phyloP scores from a whole-genome alignment of 1,140 invertebrate genomes.

The Scaptomyza montana region DNA sequence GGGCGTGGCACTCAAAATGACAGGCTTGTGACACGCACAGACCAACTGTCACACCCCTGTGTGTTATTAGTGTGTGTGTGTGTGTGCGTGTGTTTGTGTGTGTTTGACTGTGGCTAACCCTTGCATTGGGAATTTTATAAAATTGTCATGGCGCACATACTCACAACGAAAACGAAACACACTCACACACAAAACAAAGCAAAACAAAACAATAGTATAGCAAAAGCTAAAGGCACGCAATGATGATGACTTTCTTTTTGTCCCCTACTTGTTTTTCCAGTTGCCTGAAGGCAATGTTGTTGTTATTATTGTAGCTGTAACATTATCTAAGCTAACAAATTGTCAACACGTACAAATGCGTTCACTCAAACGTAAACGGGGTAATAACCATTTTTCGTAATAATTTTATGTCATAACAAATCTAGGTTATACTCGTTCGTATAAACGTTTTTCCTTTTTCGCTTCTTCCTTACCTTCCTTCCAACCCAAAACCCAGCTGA shows the following conservation, averaged over 20 bases:
- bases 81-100: slow-evolving; percentile 21
- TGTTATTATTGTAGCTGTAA: slow-evolving; percentile 48
- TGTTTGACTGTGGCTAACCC: slow-evolving; percentile 58
- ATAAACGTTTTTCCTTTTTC: slow-evolving; percentile 41
- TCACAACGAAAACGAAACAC: slow-evolving; percentile 25
- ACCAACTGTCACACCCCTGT: slow-evolving; percentile 76
- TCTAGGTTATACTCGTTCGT: slow-evolving; percentile 67
- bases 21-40: slow-evolving; percentile 77
- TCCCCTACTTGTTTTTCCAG: slow-evolving; percentile 21
- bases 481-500: background rate
- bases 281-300: slow-evolving; percentile 24
- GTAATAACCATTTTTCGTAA: slow-evolving; percentile 83
- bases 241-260: slow-evolving; percentile 58
- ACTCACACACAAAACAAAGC: slow-evolving; percentile 28
- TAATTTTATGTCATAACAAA: slow-evolving; percentile 83
- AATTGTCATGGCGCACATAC: slow-evolving; percentile 57
- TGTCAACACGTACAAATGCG: slow-evolving; percentile 83
- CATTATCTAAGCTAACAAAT: slow-evolving; percentile 83
- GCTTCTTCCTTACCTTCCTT: slow-evolving; percentile 25
- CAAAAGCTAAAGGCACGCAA: slow-evolving; percentile 52
- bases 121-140: slow-evolving; percentile 71
- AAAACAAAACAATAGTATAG: slow-evolving; percentile 32
- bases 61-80: background rate
- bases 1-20: slow-evolving; percentile 69
- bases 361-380: slow-evolving; percentile 83